Evolutionary conservation across 2,797 vertebrate genomes (phyloP).

Genomic region (Gambusia yucatana): DNA sequence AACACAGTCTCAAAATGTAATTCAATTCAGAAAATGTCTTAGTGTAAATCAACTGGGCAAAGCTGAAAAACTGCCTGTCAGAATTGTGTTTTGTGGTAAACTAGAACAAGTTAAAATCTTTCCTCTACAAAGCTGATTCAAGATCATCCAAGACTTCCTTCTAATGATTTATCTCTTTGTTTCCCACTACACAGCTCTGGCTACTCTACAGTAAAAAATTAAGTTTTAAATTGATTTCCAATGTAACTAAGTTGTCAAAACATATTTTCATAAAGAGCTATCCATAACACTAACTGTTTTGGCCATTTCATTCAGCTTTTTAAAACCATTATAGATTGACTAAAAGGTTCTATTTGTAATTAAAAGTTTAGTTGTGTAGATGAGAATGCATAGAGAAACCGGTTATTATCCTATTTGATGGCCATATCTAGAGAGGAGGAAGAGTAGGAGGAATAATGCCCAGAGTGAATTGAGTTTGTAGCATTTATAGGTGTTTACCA

Average conservation of each 20-base stretch:
- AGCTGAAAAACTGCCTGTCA: conserved; percentile 34
- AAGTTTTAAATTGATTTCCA: neutral
- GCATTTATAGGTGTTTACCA: conserved; percentile 9
- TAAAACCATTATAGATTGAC: neutral
- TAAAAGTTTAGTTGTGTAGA: neutral
- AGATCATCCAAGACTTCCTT: conserved; percentile 10
- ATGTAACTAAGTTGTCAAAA: neutral
- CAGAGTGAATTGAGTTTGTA: neutral
- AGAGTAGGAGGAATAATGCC: neutral
- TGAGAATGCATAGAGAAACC: neutral
- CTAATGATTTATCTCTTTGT: neutral
- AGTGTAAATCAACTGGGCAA: neutral
- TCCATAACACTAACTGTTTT: neutral
- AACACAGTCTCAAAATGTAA: neutral
- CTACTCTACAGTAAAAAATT: neutral
- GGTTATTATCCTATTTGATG: neutral
- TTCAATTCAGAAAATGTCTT: neutral
- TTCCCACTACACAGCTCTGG: neutral
- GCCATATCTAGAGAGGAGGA: neutral
- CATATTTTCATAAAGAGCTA: neutral
- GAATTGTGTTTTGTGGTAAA: conserved; percentile 23
- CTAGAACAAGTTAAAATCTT: neutral
- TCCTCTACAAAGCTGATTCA: conserved; percentile 4
- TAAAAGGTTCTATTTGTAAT: neutral
- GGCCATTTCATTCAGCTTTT: neutral